Evolutionary conservation across 1,140 invertebrate species (phyloP), one percentile per base, ranked within the genome.

Genomic region (Phthorimaea operculella): DNA sequence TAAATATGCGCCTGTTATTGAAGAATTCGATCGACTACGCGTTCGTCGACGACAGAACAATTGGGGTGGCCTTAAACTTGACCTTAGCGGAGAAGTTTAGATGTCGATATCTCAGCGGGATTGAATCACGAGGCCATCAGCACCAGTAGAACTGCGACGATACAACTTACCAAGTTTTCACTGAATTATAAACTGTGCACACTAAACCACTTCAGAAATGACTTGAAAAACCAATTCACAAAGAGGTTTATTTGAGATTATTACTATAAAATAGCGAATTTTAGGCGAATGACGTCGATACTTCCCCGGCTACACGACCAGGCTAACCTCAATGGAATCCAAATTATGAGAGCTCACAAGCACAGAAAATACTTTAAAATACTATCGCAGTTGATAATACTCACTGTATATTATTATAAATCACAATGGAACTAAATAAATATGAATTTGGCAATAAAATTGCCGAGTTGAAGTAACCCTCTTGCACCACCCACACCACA

Each of bases 251-350:
- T n/a, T 42, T 42, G 39, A 42, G 39, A 42, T 42, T 42, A 42
- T 42, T 11, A n/a, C 3, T 42, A 1, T 11, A 42, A n/a, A 42
- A 42, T 42, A 11, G 39, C 51, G 60, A 65, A 70, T 71, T 72
- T 74, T 68, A 72, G 58, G 61, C 75, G 68, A 68, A 68, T 83
- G 79, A 83, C 77, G 77, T 83, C 70, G 76, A 75, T 70, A 70
- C 52, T 66, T 65, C 72, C 66, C 70, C 70, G 70, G 66, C 63
- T 58, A 66, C 15, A 14, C 11, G 12, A 16, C n/a, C 15, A 47
- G 12, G 15, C 16, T 67, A 71, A 72, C 66, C 63, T 72, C 58
- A 65, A 61, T 60, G 55, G 14, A 66, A 55, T 3, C 44, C 44
- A 17, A 17, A 47, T 2, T n/a, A 47, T 4, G 16, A 4, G 15